Percentiles rank a stretch among this genome's conserved stretches.
phyloP scores from a whole-genome alignment of 2,113 vertebrate genomes.

The Spheniscus mendiculus region DNA sequence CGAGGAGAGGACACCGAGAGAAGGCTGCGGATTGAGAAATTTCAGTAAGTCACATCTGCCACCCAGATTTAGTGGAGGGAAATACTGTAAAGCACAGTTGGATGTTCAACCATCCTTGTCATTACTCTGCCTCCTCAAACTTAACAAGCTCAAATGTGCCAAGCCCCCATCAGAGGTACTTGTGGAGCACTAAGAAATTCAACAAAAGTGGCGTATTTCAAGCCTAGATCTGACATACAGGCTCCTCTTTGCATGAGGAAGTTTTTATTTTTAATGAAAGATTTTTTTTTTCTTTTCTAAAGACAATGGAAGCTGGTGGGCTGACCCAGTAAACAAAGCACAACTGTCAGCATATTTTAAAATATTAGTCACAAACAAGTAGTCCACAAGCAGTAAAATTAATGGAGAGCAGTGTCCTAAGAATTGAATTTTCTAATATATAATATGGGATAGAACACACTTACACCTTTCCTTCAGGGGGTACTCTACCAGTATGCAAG shows the following conservation, averaged over 20 bases:
- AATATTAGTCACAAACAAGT: slow-evolving; percentile 22
- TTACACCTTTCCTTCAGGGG: neutral
- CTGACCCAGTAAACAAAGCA: slow-evolving; percentile 47
- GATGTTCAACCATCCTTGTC: slow-evolving; percentile 37
- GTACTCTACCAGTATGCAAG: neutral
- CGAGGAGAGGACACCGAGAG: neutral
- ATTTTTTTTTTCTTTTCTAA: neutral
- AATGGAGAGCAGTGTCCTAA: neutral
- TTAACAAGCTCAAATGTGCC: slow-evolving; percentile 11
- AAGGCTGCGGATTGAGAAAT: neutral
- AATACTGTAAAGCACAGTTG: slow-evolving; percentile 37
- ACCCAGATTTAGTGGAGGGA: slow-evolving; percentile 35
- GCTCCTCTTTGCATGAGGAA: slow-evolving; percentile 26
- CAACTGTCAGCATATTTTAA: slow-evolving; percentile 36
- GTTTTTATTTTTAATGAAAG: slow-evolving; percentile 33
- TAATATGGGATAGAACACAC: neutral
- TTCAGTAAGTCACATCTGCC: slow-evolving; percentile 49
- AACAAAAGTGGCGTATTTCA: slow-evolving; percentile 26
- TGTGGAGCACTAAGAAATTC: slow-evolving; percentile 7
- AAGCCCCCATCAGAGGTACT: slow-evolving; percentile 14
- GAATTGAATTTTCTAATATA: neutral
- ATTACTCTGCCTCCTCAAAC: slow-evolving; percentile 34
- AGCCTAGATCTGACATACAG: neutral
- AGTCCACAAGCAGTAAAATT: neutral
- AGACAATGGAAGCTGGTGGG: slow-evolving; percentile 36